Conservation (phyloP, 2,113 vertebrate genomes). For the Callaeas wilsoni region DNA sequence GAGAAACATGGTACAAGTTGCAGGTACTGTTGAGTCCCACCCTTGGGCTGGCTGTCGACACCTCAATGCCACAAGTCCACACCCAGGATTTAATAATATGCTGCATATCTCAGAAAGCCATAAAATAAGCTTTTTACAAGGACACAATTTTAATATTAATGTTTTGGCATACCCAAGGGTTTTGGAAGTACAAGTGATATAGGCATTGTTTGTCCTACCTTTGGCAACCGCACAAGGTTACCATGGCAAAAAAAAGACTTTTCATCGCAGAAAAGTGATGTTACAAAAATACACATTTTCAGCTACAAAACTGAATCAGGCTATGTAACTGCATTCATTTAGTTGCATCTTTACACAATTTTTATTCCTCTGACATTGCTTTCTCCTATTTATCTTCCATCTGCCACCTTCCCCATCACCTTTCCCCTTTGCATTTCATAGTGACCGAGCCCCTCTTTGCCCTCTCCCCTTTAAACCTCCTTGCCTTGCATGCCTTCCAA, state of each 20-base stretch:
- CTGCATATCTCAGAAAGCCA: not conserved
- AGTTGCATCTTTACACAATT: not conserved
- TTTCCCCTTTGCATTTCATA: not conserved
- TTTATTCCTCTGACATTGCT: not conserved
- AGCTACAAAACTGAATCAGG: not conserved
- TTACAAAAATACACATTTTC: not conserved
- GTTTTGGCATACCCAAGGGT: not conserved
- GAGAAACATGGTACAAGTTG: not conserved
- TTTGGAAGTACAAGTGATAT: not conserved
- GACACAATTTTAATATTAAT: not conserved
- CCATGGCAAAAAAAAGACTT: not conserved
- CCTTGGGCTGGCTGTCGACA: not conserved
- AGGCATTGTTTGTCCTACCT: not conserved
- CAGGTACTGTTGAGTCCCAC: not conserved
- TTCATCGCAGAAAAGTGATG: not conserved
- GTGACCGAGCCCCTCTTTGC: not conserved
- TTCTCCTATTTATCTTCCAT: not conserved
- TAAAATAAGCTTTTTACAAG: not conserved
- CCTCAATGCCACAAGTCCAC: not conserved
- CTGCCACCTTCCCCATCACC: fast-evolving
- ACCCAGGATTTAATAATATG: not conserved
- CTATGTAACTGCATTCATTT: not conserved
- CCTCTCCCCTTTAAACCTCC: not conserved
- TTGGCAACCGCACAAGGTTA: not conserved
- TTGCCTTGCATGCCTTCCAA: not conserved